phyloP scores from a whole-genome alignment of 2,797 vertebrate genomes.

The Morus bassanus region DNA sequence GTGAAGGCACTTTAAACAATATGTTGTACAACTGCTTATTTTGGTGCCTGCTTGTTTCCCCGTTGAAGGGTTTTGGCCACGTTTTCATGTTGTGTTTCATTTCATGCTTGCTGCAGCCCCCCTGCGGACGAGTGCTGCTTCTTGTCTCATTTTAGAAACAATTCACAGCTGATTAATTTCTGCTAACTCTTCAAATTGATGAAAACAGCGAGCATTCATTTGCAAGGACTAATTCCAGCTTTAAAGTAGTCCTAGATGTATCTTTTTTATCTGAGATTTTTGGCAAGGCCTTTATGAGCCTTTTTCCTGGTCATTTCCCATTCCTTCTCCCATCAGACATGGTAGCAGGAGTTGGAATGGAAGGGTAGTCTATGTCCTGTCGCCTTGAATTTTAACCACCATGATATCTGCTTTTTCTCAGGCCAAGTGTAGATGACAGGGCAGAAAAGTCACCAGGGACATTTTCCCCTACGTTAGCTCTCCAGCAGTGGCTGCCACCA shows the following conservation, averaged over 20 bases:
- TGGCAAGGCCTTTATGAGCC: not conserved
- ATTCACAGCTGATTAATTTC: slow-evolving; percentile 18
- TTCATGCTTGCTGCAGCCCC: slow-evolving; percentile 4
- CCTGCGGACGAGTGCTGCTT: not conserved
- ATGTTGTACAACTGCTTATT: not conserved
- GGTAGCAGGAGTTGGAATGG: not conserved
- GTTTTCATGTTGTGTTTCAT: not conserved
- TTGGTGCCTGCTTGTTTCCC: slow-evolving; percentile 27
- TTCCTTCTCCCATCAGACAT: not conserved
- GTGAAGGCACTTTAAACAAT: not conserved
- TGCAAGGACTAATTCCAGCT: not conserved
- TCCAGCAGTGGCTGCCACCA: not conserved
- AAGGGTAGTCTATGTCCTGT: not conserved
- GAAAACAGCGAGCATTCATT: slow-evolving; percentile 1
- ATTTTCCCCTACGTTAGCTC: fast-evolving
- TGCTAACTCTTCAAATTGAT: not conserved
- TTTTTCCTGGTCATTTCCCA: not conserved
- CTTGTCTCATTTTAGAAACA: slow-evolving; percentile 41
- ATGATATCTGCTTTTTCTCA: not conserved
- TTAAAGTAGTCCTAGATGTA: not conserved
- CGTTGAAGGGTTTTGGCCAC: not conserved
- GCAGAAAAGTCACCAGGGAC: not conserved
- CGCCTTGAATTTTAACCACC: not conserved
- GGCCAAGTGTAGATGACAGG: not conserved
- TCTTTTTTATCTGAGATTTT: not conserved